Percentiles rank a stretch among this genome's conserved stretches.
These are phyloP conservation scores for Terebella lapidaria DNA, from an alignment of 2,888 invertebrate genomes.

Conservation along the genomic window DNA sequence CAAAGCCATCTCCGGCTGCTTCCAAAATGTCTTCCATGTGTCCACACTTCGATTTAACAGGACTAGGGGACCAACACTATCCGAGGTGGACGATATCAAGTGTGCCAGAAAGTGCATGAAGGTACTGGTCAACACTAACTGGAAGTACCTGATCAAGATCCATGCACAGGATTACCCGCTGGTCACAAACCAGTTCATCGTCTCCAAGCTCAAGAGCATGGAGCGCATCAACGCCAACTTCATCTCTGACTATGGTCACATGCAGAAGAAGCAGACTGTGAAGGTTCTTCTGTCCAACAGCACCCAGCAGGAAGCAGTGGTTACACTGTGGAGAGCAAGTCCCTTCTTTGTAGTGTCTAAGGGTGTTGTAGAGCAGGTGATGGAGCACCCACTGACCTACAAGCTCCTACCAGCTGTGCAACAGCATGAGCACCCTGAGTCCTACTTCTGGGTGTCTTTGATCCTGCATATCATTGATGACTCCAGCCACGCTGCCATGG, in stretches of 20 bases:
- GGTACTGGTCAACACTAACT: not conserved
- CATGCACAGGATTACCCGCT: not conserved
- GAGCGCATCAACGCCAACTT: not conserved
- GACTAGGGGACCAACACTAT: not conserved
- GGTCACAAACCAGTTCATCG: not conserved
- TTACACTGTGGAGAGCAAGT: not conserved
- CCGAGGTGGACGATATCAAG: not conserved
- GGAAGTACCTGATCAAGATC: slow-evolving; percentile 1
- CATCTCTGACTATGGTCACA: not conserved
- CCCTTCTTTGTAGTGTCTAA: not conserved
- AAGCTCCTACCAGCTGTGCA: not conserved
- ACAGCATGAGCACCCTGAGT: not conserved
- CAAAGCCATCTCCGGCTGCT: slow-evolving; percentile 11
- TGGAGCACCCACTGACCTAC: not conserved
- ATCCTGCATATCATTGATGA: not conserved
- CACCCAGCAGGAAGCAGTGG: not conserved
- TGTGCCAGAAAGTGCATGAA: not conserved
- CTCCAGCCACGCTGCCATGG: not conserved
- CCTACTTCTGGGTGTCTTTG: not conserved
- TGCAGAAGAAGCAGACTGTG: not conserved
- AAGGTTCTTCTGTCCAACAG: not conserved
- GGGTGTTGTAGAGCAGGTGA: not conserved
- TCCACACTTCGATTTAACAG: not conserved
- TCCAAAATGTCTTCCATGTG: slow-evolving; percentile 16
- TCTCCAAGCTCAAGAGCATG: not conserved